Percentiles rank a stretch among this genome's conserved stretches.
These are phyloP conservation scores for Alligator sinensis DNA, from an alignment of 2,113 vertebrate genomes.

Conservation along the genomic window DNA sequence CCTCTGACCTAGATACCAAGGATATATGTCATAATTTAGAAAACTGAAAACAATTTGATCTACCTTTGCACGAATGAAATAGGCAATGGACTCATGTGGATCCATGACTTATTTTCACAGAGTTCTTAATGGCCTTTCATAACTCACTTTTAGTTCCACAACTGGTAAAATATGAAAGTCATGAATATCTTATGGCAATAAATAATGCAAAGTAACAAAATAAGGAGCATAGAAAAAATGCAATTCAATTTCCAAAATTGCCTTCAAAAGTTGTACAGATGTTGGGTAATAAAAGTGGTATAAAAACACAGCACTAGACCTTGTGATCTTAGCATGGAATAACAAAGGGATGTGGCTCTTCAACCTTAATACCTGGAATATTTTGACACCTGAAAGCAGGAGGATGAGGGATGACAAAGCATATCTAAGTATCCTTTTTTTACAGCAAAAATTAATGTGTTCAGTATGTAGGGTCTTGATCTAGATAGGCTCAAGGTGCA, in stretches of 20 bases:
- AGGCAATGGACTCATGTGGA: not conserved
- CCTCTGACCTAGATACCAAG: not conserved
- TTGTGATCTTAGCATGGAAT: not conserved
- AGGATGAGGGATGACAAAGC: not conserved
- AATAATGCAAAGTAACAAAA: not conserved
- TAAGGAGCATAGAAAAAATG: rapidly evolving
- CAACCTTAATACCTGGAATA: not conserved
- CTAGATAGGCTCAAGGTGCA: no score
- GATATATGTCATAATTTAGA: not conserved
- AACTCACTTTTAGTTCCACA: not conserved
- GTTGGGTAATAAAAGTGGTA: not conserved
- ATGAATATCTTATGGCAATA: not conserved
- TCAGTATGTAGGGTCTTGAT: no score
- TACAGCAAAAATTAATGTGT: not conserved
- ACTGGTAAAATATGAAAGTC: not conserved
- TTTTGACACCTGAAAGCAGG: not conserved
- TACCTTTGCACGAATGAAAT: not conserved
- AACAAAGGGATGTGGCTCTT: not conserved
- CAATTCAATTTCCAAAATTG: not conserved
- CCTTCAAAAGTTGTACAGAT: not conserved
- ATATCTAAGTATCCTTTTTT: not conserved
- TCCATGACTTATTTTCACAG: not conserved
- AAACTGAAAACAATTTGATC: not conserved
- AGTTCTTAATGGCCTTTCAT: not conserved
- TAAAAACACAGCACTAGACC: not conserved